Evolutionary conservation across 2,888 invertebrate species (phyloP).

Genomic region (Julus scandinavius): DNA sequence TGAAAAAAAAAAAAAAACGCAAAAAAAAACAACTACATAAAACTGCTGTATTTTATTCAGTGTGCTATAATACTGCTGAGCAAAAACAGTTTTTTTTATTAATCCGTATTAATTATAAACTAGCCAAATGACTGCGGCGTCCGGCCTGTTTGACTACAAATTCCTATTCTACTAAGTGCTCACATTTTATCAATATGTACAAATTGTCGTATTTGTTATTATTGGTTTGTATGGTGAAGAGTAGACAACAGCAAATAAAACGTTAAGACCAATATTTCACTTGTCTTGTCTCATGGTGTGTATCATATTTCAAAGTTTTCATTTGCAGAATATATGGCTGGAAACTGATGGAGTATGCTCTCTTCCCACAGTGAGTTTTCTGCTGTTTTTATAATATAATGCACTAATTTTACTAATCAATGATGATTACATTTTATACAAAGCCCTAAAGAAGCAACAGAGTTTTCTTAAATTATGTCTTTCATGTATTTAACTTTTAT

Average conservation of each 20-base stretch:
- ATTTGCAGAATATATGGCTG: background rate
- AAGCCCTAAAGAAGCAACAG: too few relatives aligned
- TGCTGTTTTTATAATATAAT: too few relatives aligned
- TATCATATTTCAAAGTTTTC: background rate
- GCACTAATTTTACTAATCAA: too few relatives aligned
- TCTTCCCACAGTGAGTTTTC: too few relatives aligned
- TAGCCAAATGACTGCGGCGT: slow-evolving; percentile 47
- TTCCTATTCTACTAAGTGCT: slow-evolving; percentile 58
- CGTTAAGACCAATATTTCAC: slow-evolving; percentile 56
- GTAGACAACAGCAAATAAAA: slow-evolving; percentile 58
- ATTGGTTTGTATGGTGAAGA: slow-evolving; percentile 59
- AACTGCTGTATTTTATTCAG: slow-evolving; percentile 46
- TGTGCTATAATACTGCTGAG: slow-evolving; percentile 43
- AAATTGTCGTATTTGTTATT: slow-evolving; percentile 59
- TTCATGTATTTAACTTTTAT: too few relatives aligned
- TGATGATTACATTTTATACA: too few relatives aligned
- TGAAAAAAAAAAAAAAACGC: background rate
- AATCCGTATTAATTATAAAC: slow-evolving; percentile 45
- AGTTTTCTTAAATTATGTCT: too few relatives aligned
- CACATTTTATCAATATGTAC: slow-evolving; percentile 58
- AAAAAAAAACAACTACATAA: background rate
- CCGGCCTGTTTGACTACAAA: slow-evolving; percentile 53
- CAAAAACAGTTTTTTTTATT: slow-evolving; percentile 43
- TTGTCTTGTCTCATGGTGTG: background rate
- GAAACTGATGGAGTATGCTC: background rate